Conservation (phyloP, 2,113 vertebrate species). For the Chionis minor region DNA sequence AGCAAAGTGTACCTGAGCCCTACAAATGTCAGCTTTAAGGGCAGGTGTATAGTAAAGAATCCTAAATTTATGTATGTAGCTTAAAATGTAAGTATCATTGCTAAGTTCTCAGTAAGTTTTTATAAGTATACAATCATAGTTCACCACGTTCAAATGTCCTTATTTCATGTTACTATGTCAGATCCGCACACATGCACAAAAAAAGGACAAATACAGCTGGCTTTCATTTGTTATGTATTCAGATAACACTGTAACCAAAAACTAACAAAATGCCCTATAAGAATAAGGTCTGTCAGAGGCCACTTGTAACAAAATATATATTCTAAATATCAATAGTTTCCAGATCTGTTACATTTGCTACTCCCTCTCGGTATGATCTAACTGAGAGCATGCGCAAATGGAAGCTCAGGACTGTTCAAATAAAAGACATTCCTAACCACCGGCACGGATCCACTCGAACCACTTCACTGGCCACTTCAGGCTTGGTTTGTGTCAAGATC, state of each 20-base stretch:
- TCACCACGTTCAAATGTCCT: not conserved
- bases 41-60: not conserved
- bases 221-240: not conserved
- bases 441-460: accelerated
- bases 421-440: accelerated
- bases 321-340: not conserved
- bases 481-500: not conserved
- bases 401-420: not conserved
- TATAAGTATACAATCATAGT: not conserved
- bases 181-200: accelerated
- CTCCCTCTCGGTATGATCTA: accelerated
- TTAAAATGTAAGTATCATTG: not conserved
- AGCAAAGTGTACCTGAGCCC: not conserved
- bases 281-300: not conserved
- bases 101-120: not conserved
- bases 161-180: not conserved
- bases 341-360: not conserved
- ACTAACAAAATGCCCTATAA: not conserved
- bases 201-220: accelerated
- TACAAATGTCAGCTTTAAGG: not conserved
- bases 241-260: not conserved
- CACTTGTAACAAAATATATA: not conserved
- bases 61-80: not conserved
- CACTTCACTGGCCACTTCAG: accelerated
- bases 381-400: accelerated